Conservation (phyloP, 1,140 invertebrate species). For the Heliconius melpomene region DNA sequence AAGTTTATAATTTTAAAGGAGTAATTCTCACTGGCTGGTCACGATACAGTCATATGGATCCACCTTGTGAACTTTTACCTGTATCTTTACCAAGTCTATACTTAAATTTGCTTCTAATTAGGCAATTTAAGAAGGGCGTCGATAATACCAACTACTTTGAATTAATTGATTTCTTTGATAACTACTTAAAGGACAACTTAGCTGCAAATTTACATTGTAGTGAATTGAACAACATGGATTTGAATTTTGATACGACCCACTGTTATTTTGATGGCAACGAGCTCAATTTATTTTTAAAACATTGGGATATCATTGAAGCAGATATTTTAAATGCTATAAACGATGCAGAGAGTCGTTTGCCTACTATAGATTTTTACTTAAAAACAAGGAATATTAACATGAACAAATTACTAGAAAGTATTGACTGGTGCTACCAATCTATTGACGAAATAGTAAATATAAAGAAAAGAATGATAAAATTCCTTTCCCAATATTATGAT, state of each 20-base stretch:
- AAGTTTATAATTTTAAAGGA: conserved; percentile 62
- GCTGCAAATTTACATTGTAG: conserved; percentile 30
- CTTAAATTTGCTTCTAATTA: conserved; percentile 69
- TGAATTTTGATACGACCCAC: conserved; percentile 40
- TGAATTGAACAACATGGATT: conserved; percentile 35
- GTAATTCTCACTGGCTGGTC: conserved; percentile 91
- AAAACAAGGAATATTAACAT: conserved; percentile 49
- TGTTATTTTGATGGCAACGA: conserved; percentile 50
- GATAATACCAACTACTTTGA: not conserved
- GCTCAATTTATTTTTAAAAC: conserved; percentile 41
- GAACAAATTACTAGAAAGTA: conserved; percentile 37
- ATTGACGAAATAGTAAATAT: conserved; percentile 39
- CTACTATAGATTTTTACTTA: conserved; percentile 46
- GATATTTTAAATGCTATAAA: conserved; percentile 42
- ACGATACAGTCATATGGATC: conserved; percentile 94
- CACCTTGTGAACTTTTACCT: conserved; percentile 95
- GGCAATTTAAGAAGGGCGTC: conserved; percentile 43
- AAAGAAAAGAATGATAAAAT: conserved; percentile 40
- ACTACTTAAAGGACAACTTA: conserved; percentile 37
- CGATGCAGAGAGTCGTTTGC: conserved; percentile 42
- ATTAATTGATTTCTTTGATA: conserved; percentile 22
- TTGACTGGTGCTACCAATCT: conserved; percentile 43
- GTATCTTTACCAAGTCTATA: conserved; percentile 89
- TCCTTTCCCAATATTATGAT: conserved; percentile 49
- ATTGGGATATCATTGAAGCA: conserved; percentile 38